These are phyloP conservation scores for Ambastaia sidthimunki DNA, from an alignment of 2,797 vertebrate species.

Conservation along the genomic window DNA sequence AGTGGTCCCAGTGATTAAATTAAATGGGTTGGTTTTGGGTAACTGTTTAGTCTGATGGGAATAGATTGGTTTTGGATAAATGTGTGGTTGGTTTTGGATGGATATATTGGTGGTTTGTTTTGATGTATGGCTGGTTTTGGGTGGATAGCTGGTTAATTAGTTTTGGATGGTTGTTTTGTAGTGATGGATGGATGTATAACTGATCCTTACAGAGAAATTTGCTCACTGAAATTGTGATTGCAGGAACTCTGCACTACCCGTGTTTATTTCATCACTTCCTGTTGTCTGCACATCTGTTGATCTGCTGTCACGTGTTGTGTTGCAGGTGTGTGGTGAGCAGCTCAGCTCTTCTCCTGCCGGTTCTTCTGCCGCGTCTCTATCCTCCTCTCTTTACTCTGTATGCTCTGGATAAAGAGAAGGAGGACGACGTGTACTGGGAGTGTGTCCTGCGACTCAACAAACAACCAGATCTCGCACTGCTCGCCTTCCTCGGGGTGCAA, in stretches of 20 bases:
- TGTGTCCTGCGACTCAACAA: slow-evolving; percentile 95
- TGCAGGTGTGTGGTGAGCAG: slow-evolving; percentile 89
- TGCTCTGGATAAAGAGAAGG: slow-evolving; percentile 92
- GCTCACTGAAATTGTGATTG: no score
- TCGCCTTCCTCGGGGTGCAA: slow-evolving; percentile 94
- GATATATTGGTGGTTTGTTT: no score
- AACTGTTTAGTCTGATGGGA: no score
- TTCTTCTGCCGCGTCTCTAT: slow-evolving; percentile 93
- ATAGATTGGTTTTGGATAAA: neutral
- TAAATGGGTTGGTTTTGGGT: no score
- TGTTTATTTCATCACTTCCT: no score
- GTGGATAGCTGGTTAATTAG: neutral
- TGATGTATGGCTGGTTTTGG: neutral
- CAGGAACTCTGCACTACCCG: no score
- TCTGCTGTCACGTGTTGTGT: slow-evolving; percentile 15
- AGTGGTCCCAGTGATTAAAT: no score
- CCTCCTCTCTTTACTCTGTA: slow-evolving; percentile 96
- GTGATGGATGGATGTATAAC: no score
- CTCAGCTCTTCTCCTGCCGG: slow-evolving; percentile 89
- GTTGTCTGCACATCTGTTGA: neutral
- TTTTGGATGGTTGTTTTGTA: no score
- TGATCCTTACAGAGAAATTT: no score
- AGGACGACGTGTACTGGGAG: slow-evolving; percentile 96
- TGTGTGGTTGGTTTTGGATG: neutral
- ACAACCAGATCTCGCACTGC: slow-evolving; percentile 89